Evolutionary conservation across 2,113 vertebrate species (phyloP), one percentile per base, ranked within the genome.

Genomic region (Xiphophorus maculatus): DNA sequence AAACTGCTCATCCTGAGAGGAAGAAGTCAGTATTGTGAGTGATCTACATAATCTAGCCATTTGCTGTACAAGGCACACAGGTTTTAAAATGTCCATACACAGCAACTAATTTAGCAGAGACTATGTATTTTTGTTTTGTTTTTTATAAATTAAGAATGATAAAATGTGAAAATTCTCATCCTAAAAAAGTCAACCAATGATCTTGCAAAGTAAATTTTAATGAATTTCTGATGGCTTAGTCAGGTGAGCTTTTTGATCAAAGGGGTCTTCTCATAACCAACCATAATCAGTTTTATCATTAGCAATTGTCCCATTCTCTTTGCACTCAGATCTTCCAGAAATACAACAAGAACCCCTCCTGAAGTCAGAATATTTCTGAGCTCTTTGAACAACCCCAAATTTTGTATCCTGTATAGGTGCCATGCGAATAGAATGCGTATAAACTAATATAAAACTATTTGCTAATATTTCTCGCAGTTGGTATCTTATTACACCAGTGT

Each of bases 1-100:
- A 87, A 91, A 92, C 68, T 69, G 11, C 67, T 82, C 51, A 48
- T 15, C 65, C 82, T 51, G 67, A 40, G 37, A 84, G 29, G 67
- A 29, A 71, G 69, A 76, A 77, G 68, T 84, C 66, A 77, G 32
- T 71, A 58, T 33, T 63, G 58, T 71, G 69, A 65, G 33, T 74
- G 29, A 83, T 67, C 67, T 70, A 27, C 44, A 37, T 76, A 70
- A 73, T 65, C 32, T 4, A 29, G 27, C 28, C 48, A 76, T 29
- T 33, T 64, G 35, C 14, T 1, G 35, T 22, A 61, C 28, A 69
- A 69, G 3, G 3, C 19, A 12, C 42, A 44, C 3, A 4, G 14
- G 17, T 17, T 19, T 48, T 15, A 17, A 19, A 17, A 19, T 48
- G 6, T 48, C 19, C 44, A 48, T 19, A 7, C 14, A 48, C 44